These are phyloP conservation scores for Petrocephalus zakoni DNA, from an alignment of 2,113 vertebrate species.

Conservation along the genomic window DNA sequence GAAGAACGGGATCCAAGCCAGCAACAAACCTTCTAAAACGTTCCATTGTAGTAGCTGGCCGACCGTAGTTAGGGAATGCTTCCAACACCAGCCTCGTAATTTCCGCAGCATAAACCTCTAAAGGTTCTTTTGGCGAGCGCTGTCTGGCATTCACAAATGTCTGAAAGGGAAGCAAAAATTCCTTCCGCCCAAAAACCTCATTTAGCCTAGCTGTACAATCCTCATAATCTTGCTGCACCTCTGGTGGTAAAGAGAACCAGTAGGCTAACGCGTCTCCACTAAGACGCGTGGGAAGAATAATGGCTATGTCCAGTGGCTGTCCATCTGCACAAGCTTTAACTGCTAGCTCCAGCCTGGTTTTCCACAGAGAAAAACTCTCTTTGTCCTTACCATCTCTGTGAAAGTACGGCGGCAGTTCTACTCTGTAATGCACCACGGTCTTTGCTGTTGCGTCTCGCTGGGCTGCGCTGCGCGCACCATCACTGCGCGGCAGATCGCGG, in stretches of 20 bases:
- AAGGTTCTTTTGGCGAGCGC: not conserved
- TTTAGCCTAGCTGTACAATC: not conserved
- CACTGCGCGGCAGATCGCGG: no score
- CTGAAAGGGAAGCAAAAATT: conserved; percentile 27
- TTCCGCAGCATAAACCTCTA: conserved; percentile 24
- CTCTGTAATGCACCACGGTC: no score
- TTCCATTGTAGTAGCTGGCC: conserved; percentile 23
- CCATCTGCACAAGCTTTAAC: not conserved
- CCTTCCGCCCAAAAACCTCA: conserved; percentile 22
- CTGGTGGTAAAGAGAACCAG: conserved; percentile 15
- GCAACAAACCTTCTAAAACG: conserved; percentile 16
- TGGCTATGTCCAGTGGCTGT: not conserved
- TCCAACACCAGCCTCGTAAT: conserved; percentile 26
- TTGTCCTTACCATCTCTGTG: not conserved
- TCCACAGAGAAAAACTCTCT: not conserved
- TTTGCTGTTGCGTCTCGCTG: no score
- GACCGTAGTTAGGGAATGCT: conserved; percentile 24
- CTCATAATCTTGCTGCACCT: conserved; percentile 17
- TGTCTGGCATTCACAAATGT: conserved; percentile 25
- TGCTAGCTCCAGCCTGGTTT: not conserved
- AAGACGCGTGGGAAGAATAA: conserved; percentile 15
- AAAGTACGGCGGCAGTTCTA: not conserved
- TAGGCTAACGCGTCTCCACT: conserved; percentile 22
- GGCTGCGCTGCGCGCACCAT: no score
- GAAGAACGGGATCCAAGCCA: conserved; percentile 13